These are phyloP conservation scores for Acanthornis magna DNA, from an alignment of 2,797 vertebrate genomes.

Conservation along the genomic window DNA sequence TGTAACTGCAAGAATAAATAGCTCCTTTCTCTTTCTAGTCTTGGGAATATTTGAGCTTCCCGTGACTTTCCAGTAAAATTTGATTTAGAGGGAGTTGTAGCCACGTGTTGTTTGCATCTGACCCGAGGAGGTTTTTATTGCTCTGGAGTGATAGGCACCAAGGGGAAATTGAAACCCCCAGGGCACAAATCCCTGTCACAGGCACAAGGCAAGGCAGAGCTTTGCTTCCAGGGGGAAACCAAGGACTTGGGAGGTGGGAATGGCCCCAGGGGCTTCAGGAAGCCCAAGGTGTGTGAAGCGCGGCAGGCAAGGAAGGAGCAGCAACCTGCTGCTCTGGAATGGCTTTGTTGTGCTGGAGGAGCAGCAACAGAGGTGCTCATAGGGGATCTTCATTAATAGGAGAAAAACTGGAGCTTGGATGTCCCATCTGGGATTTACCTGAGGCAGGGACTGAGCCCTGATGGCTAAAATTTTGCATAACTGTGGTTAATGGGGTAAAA, in stretches of 20 bases:
- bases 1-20: slow-evolving; percentile 28
- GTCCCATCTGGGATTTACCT: background rate
- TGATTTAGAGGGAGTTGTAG: background rate
- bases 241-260: no score
- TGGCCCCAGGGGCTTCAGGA: background rate
- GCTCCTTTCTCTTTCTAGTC: background rate
- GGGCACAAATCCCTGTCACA: fast-evolving
- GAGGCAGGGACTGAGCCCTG: background rate
- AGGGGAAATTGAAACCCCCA: background rate
- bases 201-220: background rate
- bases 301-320: background rate
- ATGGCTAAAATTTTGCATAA: no score
- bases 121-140: background rate
- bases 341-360: background rate
- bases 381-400: background rate
- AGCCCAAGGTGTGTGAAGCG: no score
- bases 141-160: background rate
- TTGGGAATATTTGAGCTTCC: background rate
- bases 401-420: background rate
- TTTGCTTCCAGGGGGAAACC: background rate
- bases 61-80: background rate
- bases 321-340: background rate
- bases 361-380: background rate
- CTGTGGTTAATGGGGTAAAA: background rate
- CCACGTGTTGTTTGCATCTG: background rate